Conservation (phyloP, 1,140 invertebrate species). For the Aphis craccivora region DNA sequence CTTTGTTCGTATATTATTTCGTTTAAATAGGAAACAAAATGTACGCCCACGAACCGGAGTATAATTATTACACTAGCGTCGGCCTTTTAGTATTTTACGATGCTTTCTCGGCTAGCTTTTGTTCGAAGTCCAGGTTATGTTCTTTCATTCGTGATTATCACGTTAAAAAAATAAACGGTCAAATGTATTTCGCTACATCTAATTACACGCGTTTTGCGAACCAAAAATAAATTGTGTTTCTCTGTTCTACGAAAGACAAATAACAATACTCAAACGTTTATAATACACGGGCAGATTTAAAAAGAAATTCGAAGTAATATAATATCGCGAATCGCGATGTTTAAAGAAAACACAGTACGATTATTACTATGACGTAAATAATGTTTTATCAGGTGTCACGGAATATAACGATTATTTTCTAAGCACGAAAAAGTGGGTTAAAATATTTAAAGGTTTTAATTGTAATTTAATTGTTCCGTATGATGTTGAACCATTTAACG, state of each 20-base stretch:
- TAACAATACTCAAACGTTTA: too few species aligned
- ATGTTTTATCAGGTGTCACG: not conserved
- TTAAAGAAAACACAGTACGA: not conserved
- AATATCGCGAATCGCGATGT: not conserved
- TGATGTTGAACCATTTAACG: not conserved
- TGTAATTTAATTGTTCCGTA: not conserved
- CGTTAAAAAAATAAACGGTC: not conserved
- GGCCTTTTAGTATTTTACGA: not conserved
- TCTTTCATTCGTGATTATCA: not conserved
- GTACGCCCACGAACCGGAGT: not conserved
- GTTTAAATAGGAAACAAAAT: constrained; percentile 26
- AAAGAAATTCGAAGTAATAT: not conserved
- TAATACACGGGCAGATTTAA: not conserved
- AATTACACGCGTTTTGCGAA: not conserved
- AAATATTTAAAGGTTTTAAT: not conserved
- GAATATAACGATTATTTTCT: not conserved
- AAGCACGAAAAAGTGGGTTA: not conserved
- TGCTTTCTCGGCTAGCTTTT: not conserved
- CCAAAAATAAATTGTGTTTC: not conserved
- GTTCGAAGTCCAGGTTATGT: not conserved
- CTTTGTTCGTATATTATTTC: constrained; percentile 8
- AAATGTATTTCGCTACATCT: not conserved
- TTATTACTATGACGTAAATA: not conserved
- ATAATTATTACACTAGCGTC: constrained; percentile 8
- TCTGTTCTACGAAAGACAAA: not conserved